Evolutionary conservation across 2,888 invertebrate genomes (phyloP).

Genomic region (Hartigia nigra): DNA sequence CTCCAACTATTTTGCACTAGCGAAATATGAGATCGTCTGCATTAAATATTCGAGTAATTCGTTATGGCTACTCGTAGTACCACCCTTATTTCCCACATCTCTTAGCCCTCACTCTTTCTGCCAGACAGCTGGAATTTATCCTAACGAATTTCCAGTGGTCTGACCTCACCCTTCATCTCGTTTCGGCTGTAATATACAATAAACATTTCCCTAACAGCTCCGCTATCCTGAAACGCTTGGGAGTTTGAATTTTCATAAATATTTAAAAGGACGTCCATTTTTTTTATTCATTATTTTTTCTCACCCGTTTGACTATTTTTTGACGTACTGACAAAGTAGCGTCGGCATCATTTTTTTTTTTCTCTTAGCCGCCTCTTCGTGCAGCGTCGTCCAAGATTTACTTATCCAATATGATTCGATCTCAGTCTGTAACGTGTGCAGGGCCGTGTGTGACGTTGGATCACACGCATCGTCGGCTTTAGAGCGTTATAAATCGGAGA

Average conservation of each 20-base stretch:
- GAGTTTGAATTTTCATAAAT: conserved; percentile 22
- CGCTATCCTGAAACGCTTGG: background rate
- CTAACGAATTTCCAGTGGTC: conserved; percentile 48
- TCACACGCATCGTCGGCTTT: conserved; percentile 55
- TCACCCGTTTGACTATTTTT: background rate
- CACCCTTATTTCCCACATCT: conserved; percentile 15
- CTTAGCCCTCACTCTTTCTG: conserved; percentile 33
- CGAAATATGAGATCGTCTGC: conserved; percentile 57
- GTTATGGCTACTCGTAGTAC: conserved; percentile 38
- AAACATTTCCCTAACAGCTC: conserved; percentile 44
- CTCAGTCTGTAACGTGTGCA: conserved; percentile 25
- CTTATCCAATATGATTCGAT: conserved; percentile 27
- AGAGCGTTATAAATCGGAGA: conserved; percentile 59
- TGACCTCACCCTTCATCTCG: conserved; percentile 31
- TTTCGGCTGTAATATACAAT: conserved; percentile 48
- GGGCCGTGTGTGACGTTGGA: conserved; percentile 45
- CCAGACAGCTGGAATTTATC: conserved; percentile 59
- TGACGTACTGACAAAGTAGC: background rate
- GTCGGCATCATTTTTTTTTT: background rate
- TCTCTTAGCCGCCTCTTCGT: background rate
- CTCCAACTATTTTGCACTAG: conserved; percentile 50
- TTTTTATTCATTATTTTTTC: background rate
- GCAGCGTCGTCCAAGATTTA: conserved; percentile 25
- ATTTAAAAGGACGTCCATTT: conserved; percentile 16
- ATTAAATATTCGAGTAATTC: conserved; percentile 63